Evolutionary conservation across 2,113 vertebrate genomes (phyloP).

Genomic region (Girardinichthys multiradiatus): DNA sequence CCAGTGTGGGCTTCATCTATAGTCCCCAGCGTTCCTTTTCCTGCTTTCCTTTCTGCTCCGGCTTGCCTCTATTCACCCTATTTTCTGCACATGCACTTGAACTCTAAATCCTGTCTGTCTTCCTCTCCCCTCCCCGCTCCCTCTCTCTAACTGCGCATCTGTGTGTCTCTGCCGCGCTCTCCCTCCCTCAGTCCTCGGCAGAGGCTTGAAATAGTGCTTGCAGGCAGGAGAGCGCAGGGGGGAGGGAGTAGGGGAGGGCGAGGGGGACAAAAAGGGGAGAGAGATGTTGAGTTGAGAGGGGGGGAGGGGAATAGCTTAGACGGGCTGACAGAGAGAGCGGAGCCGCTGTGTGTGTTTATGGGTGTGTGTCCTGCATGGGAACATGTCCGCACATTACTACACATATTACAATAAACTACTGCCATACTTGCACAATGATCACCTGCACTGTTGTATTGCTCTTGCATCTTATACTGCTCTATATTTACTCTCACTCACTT

Average conservation of each 20-base stretch:
- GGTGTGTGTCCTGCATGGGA: conserved; percentile 30
- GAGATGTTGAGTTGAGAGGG: conserved; percentile 66
- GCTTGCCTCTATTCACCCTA: conserved; percentile 72
- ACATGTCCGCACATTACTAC: conserved; percentile 50
- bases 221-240: conserved; percentile 69
- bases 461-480: too few species aligned
- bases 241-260: conserved; percentile 67
- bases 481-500: too few species aligned
- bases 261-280: conserved; percentile 78
- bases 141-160: conserved; percentile 58
- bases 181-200: conserved; percentile 55
- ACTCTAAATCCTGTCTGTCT: conserved; percentile 81
- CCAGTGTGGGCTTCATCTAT: conserved; percentile 60
- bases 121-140: conserved; percentile 60
- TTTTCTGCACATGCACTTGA: conserved; percentile 83
- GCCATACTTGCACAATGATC: too few species aligned
- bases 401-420: too few species aligned
- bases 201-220: conserved; percentile 78
- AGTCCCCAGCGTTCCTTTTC: conserved; percentile 66
- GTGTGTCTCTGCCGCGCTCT: conserved; percentile 51
- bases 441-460: too few species aligned
- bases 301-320: conserved; percentile 75
- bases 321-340: conserved; percentile 66
- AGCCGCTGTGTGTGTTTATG: conserved; percentile 48
- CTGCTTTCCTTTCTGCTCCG: conserved; percentile 71